Conservation (phyloP, 92 coral and sea anemone species). For the Zoanthus sansibaricus region DNA sequence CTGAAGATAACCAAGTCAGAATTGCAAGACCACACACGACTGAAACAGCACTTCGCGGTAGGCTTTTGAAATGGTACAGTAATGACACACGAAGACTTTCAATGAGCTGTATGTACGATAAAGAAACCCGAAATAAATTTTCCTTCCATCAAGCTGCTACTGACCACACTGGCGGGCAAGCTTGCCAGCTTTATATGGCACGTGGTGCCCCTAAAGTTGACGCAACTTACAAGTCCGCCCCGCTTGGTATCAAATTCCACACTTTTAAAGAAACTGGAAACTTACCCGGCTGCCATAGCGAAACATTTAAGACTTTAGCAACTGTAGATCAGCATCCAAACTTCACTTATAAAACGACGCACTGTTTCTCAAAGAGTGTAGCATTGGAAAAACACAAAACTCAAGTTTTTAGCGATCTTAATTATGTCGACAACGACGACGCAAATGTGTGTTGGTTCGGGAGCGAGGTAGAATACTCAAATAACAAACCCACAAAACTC, state of each 20-base stretch:
- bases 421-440: slow-evolving; percentile 40
- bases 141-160: no score
- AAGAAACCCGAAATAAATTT: no score
- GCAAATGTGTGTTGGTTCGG: slow-evolving; percentile 65
- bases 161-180: no score
- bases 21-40: slow-evolving; percentile 64
- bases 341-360: neutral
- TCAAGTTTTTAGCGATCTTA: neutral
- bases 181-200: no score
- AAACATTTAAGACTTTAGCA: slow-evolving; percentile 13
- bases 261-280: no score
- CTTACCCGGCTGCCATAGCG: slow-evolving; percentile 15
- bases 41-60: slow-evolving; percentile 47
- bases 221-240: no score
- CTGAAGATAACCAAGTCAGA: slow-evolving; percentile 6
- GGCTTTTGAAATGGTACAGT: neutral
- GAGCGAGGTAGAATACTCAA: slow-evolving; percentile 67
- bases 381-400: neutral
- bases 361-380: neutral
- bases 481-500: slow-evolving; percentile 59
- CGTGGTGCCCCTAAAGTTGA: no score
- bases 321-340: neutral
- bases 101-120: no score
- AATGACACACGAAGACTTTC: neutral
- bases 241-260: no score